phyloP scores from a whole-genome alignment of 2,797 vertebrate species.

The Myiotriccus ornatus region DNA sequence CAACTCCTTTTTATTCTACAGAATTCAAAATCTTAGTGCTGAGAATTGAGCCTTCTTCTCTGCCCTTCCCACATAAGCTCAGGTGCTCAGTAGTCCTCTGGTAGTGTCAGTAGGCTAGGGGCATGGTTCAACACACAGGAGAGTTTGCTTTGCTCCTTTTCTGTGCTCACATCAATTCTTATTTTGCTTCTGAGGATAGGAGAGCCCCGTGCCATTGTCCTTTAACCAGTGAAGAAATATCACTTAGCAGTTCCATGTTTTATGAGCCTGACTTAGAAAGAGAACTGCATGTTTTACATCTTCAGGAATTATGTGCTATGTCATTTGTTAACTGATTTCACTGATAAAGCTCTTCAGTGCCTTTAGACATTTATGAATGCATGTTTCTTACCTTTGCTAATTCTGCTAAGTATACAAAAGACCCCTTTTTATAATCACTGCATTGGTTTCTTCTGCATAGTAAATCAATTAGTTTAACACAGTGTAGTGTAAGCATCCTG shows the following conservation, averaged over 20 bases:
- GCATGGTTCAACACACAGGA: not conserved
- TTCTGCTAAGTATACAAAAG: not conserved
- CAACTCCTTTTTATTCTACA: not conserved
- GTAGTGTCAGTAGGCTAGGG: not conserved
- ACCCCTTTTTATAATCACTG: not conserved
- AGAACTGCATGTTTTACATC: not conserved
- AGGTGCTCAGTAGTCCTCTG: not conserved
- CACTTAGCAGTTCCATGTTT: not conserved
- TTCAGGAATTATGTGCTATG: not conserved
- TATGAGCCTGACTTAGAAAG: not conserved
- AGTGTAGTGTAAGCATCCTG: not conserved
- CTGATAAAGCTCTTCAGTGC: not conserved
- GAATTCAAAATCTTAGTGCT: not conserved
- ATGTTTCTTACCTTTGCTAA: not conserved
- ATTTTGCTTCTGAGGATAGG: not conserved
- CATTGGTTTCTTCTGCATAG: not conserved
- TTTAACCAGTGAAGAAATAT: not conserved
- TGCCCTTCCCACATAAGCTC: not conserved
- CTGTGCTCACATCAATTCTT: not conserved
- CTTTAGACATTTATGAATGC: conserved; percentile 1
- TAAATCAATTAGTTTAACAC: not conserved
- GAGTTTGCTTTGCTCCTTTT: not conserved
- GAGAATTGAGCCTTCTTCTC: not conserved
- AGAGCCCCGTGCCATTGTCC: not conserved
- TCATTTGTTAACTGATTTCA: not conserved